phyloP scores from a whole-genome alignment of 2,888 invertebrate species.

The Carcina quercana region DNA sequence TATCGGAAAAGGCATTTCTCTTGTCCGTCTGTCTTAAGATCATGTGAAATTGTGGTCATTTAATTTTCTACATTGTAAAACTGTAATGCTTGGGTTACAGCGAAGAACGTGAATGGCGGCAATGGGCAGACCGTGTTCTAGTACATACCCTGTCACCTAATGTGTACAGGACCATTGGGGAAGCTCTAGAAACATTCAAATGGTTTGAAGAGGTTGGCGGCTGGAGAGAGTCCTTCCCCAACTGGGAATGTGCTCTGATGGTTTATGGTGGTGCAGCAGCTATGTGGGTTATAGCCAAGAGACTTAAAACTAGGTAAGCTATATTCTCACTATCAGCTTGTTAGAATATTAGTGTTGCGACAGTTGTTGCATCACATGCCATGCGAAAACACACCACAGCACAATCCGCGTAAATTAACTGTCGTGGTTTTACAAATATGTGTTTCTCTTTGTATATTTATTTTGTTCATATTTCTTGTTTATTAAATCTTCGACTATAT shows the following conservation, averaged over 20 bases:
- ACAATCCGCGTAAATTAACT: too few species aligned
- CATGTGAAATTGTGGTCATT: not conserved
- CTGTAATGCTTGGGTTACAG: conserved; percentile 77
- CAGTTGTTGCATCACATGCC: too few species aligned
- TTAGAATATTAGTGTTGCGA: too few species aligned
- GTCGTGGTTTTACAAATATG: too few species aligned
- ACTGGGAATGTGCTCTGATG: conserved; percentile 89
- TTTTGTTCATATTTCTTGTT: too few species aligned
- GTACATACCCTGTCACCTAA: conserved; percentile 97
- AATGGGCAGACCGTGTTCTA: conserved; percentile 93
- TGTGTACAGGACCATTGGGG: conserved; percentile 90
- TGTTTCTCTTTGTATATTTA: too few species aligned
- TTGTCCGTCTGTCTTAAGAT: too few species aligned
- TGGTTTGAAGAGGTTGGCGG: conserved; percentile 96
- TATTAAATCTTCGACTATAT: too few species aligned
- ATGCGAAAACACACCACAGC: too few species aligned
- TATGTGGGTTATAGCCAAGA: conserved; percentile 95
- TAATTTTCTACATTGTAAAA: conserved; percentile 1
- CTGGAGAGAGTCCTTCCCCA: conserved; percentile 92
- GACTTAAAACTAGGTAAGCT: conserved; percentile 86
- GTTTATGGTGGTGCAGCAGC: conserved; percentile 94
- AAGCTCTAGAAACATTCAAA: conserved; percentile 92
- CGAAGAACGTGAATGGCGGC: conserved; percentile 95
- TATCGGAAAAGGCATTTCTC: too few species aligned
- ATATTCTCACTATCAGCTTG: too few species aligned